Conservation (phyloP, 2,888 invertebrate species). For the Prosapia bicincta region DNA sequence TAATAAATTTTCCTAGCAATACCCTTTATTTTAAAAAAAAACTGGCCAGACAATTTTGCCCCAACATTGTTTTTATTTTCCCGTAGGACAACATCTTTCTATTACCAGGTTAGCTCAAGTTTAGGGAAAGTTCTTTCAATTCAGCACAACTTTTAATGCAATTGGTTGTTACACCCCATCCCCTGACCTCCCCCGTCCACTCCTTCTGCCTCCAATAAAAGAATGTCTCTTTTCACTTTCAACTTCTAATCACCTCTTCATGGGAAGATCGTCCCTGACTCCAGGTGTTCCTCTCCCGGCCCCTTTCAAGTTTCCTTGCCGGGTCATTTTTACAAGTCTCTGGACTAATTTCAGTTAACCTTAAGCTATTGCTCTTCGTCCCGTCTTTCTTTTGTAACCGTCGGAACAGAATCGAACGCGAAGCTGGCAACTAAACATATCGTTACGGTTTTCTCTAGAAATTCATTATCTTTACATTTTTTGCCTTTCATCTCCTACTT, state of each 20-base stretch:
- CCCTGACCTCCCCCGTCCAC: neutral
- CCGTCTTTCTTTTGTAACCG: too few relatives aligned
- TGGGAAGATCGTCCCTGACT: neutral
- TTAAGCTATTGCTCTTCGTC: neutral
- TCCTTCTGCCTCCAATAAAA: neutral
- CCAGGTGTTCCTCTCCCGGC: neutral
- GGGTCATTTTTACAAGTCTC: neutral
- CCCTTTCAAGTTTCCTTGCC: neutral
- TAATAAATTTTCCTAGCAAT: neutral
- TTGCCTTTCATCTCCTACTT: too few relatives aligned
- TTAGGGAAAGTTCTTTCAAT: neutral
- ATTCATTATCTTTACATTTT: too few relatives aligned
- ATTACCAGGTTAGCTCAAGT: neutral
- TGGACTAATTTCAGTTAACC: neutral
- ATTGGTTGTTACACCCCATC: neutral
- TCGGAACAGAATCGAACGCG: too few relatives aligned
- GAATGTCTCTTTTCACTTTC: slow-evolving; percentile 2
- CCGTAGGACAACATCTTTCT: neutral
- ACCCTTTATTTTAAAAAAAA: neutral
- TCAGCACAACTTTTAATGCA: slow-evolving; percentile 2
- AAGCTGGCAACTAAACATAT: too few relatives aligned
- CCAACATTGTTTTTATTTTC: neutral
- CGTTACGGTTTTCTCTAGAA: too few relatives aligned
- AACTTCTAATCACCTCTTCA: neutral
- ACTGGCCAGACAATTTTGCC: neutral